Base-by-base conservation (phyloP, 2,888 invertebrate species). In the Megalurothrips usitatus region DNA sequence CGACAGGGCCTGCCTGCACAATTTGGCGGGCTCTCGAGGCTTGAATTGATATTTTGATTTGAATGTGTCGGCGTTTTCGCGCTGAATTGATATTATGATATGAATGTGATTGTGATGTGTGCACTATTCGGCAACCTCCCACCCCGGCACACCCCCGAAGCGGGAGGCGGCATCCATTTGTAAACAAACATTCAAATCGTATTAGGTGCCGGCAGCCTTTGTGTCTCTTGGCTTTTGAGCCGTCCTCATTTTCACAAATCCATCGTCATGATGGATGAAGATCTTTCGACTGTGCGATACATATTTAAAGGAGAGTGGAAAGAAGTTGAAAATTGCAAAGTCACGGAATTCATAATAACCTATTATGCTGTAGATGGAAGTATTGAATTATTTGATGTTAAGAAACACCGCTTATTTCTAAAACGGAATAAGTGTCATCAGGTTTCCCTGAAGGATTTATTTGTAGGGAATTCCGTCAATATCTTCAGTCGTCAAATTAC, bases 401-500 rank as follows among this genome's bases (percentile, higher is more conserved):
- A 90, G 86, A 90, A 88, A 81, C 90, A 89, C 78, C 92, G 92
- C 86, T 90, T 89, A 0, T 93, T 93, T 86, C 87, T 94, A 28
- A 91, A 91, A 82, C 88, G 94, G 85, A 91, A 92, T 0, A 91
- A 90, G 87, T 91, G 93, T 82, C 91, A 92, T 79, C 92, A 91
- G 19, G 85, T 95, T 3, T 87, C 89, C 4, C 86, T 91, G 78
- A 91, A 92, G 75, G 92, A 92, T 85, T 91, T 95, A 86, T 94
- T 92, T 85, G 90, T 94, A 80, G 94, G 94, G 0, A 92, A 92
- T 81, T 92, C 91, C 78, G 87, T 94, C 4, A 91, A 91, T 82
- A 91, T 95, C 84, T 92, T 94, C 85, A 94, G 94, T 0, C 89
- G 95, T 49, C 90, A 92, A 83, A 91, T 95, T 52, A 92, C 92